These are phyloP conservation scores for Strix uralensis DNA, from an alignment of 2,113 vertebrate genomes.

Conservation along the genomic window DNA sequence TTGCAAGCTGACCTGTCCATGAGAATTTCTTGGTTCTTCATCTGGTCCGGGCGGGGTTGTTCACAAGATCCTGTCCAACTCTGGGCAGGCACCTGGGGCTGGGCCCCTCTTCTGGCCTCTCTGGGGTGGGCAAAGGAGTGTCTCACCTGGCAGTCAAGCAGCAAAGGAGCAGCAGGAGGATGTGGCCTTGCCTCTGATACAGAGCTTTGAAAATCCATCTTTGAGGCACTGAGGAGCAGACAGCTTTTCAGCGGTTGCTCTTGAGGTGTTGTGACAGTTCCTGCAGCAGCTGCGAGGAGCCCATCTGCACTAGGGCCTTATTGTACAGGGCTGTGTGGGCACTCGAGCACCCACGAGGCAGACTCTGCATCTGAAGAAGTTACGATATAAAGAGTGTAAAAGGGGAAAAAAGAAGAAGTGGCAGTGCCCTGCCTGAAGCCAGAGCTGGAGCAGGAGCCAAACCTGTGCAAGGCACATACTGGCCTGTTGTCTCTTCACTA, in stretches of 20 bases:
- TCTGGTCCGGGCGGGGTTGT: too few relatives aligned
- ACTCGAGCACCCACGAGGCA: accelerated
- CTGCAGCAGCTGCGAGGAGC: not conserved
- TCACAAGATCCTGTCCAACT: not conserved
- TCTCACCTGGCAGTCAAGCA: not conserved
- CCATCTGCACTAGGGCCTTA: not conserved
- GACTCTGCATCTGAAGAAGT: not conserved
- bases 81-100: not conserved
- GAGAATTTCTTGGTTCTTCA: not conserved
- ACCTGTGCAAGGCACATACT: not conserved
- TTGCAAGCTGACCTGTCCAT: not conserved
- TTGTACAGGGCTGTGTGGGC: not conserved
- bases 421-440: not conserved
- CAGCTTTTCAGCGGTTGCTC: accelerated
- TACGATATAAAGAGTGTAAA: not conserved
- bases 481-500: not conserved
- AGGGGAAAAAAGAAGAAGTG: not conserved
- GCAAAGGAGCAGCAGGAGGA: not conserved
- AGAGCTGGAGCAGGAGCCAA: not conserved
- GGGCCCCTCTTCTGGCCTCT: not conserved
- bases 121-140: not conserved
- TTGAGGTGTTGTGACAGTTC: not conserved
- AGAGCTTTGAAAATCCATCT: not conserved
- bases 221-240: not conserved
- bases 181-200: not conserved